These are phyloP conservation scores for Achatina immaculata DNA, from an alignment of 1,140 invertebrate species.

Conservation along the genomic window DNA sequence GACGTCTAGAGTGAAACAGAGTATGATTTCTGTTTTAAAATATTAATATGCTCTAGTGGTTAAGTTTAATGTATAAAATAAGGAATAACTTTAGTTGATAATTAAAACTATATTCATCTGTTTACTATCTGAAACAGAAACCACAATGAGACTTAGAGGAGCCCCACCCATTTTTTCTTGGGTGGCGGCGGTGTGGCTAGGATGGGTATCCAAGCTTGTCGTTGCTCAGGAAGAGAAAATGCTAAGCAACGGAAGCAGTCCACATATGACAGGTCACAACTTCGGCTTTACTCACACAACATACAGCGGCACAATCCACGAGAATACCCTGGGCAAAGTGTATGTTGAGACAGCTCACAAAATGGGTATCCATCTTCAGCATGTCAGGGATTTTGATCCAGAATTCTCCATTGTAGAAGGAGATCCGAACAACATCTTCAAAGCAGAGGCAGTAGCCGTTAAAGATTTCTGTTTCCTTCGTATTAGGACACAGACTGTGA, in stretches of 20 bases:
- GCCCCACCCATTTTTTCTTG: neutral
- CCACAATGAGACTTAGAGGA: neutral
- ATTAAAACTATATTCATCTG: neutral
- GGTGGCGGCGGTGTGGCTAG: neutral
- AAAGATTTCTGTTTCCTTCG: slow-evolving; percentile 94
- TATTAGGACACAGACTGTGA: slow-evolving; percentile 87
- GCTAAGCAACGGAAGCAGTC: neutral
- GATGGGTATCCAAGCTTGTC: neutral
- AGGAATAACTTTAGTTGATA: too few relatives aligned
- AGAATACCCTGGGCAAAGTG: slow-evolving; percentile 90
- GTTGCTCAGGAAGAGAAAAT: neutral
- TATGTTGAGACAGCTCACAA: slow-evolving; percentile 77
- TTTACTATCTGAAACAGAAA: neutral
- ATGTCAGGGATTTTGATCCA: slow-evolving; percentile 74
- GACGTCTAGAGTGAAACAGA: too few relatives aligned
- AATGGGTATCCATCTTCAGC: slow-evolving; percentile 77
- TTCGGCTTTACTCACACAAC: slow-evolving; percentile 78
- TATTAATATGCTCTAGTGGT: too few relatives aligned
- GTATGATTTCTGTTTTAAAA: too few relatives aligned
- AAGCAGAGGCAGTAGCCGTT: slow-evolving; percentile 86
- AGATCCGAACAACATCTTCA: slow-evolving; percentile 91
- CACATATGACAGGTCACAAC: neutral
- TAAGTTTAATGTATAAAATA: too few relatives aligned
- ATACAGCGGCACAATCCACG: slow-evolving; percentile 92
- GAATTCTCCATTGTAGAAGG: slow-evolving; percentile 81